Conservation (phyloP, 2,888 invertebrate genomes). For the Machimus atricapillus region DNA sequence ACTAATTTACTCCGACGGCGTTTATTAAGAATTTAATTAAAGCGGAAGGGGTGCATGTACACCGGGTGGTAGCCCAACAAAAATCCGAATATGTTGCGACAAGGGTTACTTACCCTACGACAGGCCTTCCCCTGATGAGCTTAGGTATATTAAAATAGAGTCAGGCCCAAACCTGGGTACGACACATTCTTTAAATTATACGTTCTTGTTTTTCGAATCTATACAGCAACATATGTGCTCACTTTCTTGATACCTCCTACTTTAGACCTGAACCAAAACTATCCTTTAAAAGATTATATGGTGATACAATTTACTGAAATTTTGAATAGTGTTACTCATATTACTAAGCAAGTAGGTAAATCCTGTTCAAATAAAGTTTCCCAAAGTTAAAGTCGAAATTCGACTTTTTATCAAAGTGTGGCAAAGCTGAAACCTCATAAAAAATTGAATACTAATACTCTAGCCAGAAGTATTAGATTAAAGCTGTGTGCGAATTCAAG, state of each 20-base stretch:
- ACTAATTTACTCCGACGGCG: slow-evolving; percentile 47
- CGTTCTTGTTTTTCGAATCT: not conserved
- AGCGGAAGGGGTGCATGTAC: slow-evolving; percentile 38
- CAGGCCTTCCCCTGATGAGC: not conserved
- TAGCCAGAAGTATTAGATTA: too few species aligned
- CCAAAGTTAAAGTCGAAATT: too few species aligned
- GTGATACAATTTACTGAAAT: too few species aligned
- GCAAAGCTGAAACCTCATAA: too few species aligned
- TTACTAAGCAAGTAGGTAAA: too few species aligned
- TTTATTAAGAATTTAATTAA: slow-evolving; percentile 48
- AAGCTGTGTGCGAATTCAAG: too few species aligned
- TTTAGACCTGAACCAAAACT: too few species aligned
- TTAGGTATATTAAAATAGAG: not conserved
- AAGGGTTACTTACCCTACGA: not conserved
- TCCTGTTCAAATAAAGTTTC: too few species aligned
- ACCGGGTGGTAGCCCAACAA: not conserved
- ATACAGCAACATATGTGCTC: not conserved
- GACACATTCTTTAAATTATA: not conserved
- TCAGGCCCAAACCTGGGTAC: not conserved
- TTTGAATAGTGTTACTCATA: too few species aligned
- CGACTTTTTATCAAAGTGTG: too few species aligned
- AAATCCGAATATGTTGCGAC: slow-evolving; percentile 29
- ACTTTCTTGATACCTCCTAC: not conserved
- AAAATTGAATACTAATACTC: too few species aligned
- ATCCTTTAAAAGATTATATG: too few species aligned